Conservation (phyloP, 2,888 invertebrate species). For the Aricia artaxerxes region DNA sequence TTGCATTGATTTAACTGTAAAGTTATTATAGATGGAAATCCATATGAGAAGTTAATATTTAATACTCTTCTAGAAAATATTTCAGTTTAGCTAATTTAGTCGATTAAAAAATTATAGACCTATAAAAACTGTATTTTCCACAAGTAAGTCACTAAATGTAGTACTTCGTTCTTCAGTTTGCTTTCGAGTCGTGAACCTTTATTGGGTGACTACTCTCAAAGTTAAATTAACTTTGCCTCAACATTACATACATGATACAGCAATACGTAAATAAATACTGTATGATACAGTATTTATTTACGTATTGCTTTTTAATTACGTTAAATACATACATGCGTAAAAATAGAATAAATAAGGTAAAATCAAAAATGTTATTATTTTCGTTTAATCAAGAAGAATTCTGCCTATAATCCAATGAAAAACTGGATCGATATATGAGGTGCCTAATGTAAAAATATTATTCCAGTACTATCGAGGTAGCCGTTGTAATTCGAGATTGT, state of each 20-base stretch:
- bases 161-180: background rate
- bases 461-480: background rate
- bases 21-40: background rate
- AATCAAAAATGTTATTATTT: too few relatives aligned
- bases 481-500: background rate
- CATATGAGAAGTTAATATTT: background rate
- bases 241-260: too few relatives aligned
- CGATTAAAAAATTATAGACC: too few relatives aligned
- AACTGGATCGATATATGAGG: background rate
- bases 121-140: too few relatives aligned
- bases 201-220: background rate
- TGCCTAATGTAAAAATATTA: background rate
- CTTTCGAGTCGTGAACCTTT: background rate
- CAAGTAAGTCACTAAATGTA: too few relatives aligned
- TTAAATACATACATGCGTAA: too few relatives aligned
- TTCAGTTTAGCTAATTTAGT: too few relatives aligned
- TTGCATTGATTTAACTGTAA: background rate
- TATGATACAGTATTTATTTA: too few relatives aligned
- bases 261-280: too few relatives aligned
- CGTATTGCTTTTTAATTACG: too few relatives aligned
- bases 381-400: background rate
- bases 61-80: too few relatives aligned
- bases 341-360: too few relatives aligned
- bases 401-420: background rate
- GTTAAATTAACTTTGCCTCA: background rate